phyloP scores from a whole-genome alignment of 1,140 invertebrate genomes.

The Drosophila subpulchrella region DNA sequence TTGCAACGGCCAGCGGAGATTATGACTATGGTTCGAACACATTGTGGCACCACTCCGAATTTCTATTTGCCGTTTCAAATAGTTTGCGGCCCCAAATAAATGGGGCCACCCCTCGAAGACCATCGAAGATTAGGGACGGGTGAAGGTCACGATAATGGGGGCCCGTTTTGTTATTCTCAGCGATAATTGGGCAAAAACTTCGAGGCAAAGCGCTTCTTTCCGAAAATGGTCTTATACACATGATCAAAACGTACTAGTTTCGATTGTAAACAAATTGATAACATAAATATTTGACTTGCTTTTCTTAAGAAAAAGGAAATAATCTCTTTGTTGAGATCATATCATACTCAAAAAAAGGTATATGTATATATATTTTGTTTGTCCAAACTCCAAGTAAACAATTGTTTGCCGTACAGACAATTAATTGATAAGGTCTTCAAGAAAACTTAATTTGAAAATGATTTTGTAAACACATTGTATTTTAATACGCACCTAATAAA shows the following conservation, averaged over 20 bases:
- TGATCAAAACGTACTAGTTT: not conserved
- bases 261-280: not conserved
- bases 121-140: constrained; percentile 4
- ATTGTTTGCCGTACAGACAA: too few relatives aligned
- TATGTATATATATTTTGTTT: too few relatives aligned
- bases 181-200: not conserved
- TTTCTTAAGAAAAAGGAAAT: too few relatives aligned
- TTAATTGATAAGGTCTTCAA: too few relatives aligned
- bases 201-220: not conserved
- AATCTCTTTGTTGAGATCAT: too few relatives aligned
- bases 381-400: too few relatives aligned
- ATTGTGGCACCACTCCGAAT: constrained; percentile 36
- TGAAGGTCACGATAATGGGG: constrained; percentile 20
- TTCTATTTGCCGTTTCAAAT: not conserved
- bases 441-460: too few relatives aligned
- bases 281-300: not conserved
- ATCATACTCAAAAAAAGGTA: too few relatives aligned
- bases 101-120: constrained; percentile 30
- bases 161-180: constrained; percentile 1
- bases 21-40: constrained; percentile 9
- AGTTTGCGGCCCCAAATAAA: not conserved
- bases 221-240: not conserved
- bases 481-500: too few relatives aligned
- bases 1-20: constrained; percentile 27
- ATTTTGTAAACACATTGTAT: too few relatives aligned